A percentile compares a stretch with the other conserved stretches of the same genome.
phyloP scores from a whole-genome alignment of 2,113 vertebrate genomes.

The Anoura caudifer region DNA sequence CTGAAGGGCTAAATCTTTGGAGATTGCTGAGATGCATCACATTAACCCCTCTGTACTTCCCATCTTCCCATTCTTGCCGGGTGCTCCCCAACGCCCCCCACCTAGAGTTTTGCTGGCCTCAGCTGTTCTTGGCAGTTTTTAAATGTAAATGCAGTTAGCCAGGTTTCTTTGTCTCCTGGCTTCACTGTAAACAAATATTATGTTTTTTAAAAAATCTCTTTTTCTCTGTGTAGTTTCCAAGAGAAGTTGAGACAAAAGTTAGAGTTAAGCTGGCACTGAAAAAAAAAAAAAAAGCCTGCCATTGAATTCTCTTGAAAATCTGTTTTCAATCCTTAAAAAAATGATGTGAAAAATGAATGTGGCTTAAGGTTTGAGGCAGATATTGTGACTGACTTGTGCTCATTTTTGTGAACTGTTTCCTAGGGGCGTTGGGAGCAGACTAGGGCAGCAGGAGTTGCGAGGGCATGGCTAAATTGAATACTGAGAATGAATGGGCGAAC shows the following conservation, averaged over 20 bases:
- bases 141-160: neutral
- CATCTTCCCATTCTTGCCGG: neutral
- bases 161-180: neutral
- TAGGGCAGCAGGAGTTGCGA: neutral
- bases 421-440: neutral
- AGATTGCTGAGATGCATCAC: neutral
- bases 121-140: neutral
- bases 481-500: neutral
- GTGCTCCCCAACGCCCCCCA: neutral
- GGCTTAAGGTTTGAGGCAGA: neutral
- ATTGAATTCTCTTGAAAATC: neutral
- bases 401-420: neutral
- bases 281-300: neutral
- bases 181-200: neutral
- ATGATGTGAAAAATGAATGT: neutral
- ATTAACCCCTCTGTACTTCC: neutral
- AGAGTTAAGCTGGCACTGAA: neutral
- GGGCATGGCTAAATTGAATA: neutral
- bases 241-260: neutral
- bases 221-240: conserved; percentile 9
- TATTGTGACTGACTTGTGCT: neutral
- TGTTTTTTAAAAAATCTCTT: neutral
- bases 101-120: neutral
- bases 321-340: neutral
- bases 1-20: neutral